A percentile compares a stretch with the other conserved stretches of the same genome.
Conservation (phyloP, 2,797 vertebrate genomes). For the Bovichtus diacanthus region DNA sequence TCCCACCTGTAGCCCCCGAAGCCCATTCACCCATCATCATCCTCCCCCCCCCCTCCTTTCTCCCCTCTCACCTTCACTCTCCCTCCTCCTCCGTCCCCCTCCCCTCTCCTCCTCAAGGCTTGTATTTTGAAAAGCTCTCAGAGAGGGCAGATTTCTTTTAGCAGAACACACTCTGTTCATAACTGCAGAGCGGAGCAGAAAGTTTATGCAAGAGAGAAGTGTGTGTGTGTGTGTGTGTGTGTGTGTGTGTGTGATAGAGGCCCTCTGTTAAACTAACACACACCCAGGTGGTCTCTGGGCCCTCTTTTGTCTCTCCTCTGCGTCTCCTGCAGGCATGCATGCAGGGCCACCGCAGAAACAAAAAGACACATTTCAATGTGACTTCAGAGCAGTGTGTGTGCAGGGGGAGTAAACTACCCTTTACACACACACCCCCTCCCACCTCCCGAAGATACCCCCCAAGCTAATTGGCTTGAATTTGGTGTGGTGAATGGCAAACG, state of each 20-base stretch:
- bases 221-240: slow-evolving; percentile 19
- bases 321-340: slow-evolving; percentile 79
- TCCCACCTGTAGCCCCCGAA: slow-evolving; percentile 39
- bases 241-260: slow-evolving; percentile 72
- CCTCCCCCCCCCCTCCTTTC: not conserved
- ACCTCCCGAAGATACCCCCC: slow-evolving; percentile 37
- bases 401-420: slow-evolving; percentile 40
- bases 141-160: slow-evolving; percentile 1
- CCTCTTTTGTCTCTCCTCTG: slow-evolving; percentile 65
- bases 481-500: not conserved
- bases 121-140: not conserved
- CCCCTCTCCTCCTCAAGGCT: not conserved
- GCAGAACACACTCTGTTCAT: slow-evolving; percentile 1
- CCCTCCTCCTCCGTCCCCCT: not conserved
- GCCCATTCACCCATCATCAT: not conserved
- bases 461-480: slow-evolving; percentile 22
- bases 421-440: slow-evolving; percentile 42
- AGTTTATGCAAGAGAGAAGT: slow-evolving; percentile 40
- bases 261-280: slow-evolving; percentile 83
- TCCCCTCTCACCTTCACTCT: slow-evolving; percentile 22
- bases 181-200: slow-evolving; percentile 13
- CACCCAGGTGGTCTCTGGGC: slow-evolving; percentile 72
- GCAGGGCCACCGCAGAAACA: slow-evolving; percentile 60
- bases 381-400: slow-evolving; percentile 70
- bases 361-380: slow-evolving; percentile 82